A percentile compares a stretch with the other conserved stretches of the same genome.
Conservation (phyloP, 23 tunicate genomes). For the Diplosoma virens region DNA sequence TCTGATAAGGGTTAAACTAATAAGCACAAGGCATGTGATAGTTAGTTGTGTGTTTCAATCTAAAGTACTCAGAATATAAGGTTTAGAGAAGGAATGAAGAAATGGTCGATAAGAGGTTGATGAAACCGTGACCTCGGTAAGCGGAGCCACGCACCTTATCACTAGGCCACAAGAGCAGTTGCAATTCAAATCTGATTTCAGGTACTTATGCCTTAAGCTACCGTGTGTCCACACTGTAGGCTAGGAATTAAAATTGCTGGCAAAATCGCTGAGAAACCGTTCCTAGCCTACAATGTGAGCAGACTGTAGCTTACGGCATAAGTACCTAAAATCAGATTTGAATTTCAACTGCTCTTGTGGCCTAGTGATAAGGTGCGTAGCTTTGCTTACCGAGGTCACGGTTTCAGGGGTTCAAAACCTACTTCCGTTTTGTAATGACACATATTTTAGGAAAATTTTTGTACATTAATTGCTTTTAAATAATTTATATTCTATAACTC, state of each 20-base stretch:
- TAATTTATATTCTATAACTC: slow-evolving; percentile 6
- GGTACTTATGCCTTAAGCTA: not conserved
- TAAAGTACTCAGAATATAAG: not conserved
- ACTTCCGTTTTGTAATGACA: slow-evolving; percentile 2
- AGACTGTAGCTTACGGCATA: not conserved
- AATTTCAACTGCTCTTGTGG: slow-evolving; percentile 10
- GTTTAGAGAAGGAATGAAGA: not conserved
- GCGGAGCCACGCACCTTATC: slow-evolving; percentile 6
- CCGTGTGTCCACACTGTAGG: not conserved
- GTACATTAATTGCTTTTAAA: slow-evolving; percentile 14
- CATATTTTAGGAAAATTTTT: not conserved
- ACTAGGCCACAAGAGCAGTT: slow-evolving; percentile 15
- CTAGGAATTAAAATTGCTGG: not conserved
- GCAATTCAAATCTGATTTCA: not conserved
- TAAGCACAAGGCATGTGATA: slow-evolving; percentile 9
- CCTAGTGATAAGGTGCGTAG: slow-evolving; percentile 14
- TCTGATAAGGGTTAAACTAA: slow-evolving; percentile 6
- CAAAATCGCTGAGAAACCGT: not conserved
- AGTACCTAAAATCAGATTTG: not conserved
- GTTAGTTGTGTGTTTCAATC: slow-evolving; percentile 5
- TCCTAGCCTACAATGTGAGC: not conserved
- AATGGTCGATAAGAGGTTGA: not conserved
- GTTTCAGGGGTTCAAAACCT: slow-evolving; percentile 11
- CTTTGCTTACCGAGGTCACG: not conserved
- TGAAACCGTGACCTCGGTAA: not conserved